These are phyloP conservation scores for Drosophila quinaria DNA, from an alignment of 2,888 invertebrate genomes.

Conservation along the genomic window DNA sequence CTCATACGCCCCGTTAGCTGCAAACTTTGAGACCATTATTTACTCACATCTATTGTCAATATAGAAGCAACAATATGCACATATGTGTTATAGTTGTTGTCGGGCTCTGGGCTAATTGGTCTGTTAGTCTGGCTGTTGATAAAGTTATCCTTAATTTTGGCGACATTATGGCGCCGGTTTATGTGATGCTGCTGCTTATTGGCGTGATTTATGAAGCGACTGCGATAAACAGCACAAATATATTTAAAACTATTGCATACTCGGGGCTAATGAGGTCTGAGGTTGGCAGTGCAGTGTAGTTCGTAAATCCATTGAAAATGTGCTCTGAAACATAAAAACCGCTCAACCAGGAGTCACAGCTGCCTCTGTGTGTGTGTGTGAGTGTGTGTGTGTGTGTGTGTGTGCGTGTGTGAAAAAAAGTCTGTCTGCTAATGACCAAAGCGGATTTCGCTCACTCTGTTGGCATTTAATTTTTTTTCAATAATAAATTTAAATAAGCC, in stretches of 20 bases:
- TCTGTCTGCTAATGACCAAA: conserved; percentile 65
- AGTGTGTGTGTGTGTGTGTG: not conserved
- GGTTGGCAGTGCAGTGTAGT: conserved; percentile 28
- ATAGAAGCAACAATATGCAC: not conserved
- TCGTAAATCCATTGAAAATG: conserved; percentile 33
- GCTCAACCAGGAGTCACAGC: conserved; percentile 51
- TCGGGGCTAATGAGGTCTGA: conserved; percentile 56
- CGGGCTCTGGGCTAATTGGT: conserved; percentile 61
- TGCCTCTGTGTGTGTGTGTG: conserved; percentile 13
- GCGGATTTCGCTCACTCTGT: conserved; percentile 56
- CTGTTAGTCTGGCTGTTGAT: conserved; percentile 21
- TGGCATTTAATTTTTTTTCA: conserved; percentile 65
- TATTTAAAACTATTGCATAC: conserved; percentile 52
- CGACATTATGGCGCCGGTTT: conserved; percentile 45
- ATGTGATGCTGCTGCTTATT: conserved; percentile 35
- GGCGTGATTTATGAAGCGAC: conserved; percentile 50
- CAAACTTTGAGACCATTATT: conserved; percentile 17
- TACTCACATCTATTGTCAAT: conserved; percentile 19
- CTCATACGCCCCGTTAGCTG: conserved; percentile 43
- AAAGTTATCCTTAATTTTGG: conserved; percentile 19
- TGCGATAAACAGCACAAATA: conserved; percentile 37
- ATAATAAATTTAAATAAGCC: conserved; percentile 78
- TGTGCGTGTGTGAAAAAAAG: conserved; percentile 18
- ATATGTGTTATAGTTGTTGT: conserved; percentile 10
- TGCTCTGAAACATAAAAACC: conserved; percentile 47